These are phyloP conservation scores for Caenorhabditis wallacei DNA, from an alignment of 2,888 invertebrate species.

Conservation along the genomic window DNA sequence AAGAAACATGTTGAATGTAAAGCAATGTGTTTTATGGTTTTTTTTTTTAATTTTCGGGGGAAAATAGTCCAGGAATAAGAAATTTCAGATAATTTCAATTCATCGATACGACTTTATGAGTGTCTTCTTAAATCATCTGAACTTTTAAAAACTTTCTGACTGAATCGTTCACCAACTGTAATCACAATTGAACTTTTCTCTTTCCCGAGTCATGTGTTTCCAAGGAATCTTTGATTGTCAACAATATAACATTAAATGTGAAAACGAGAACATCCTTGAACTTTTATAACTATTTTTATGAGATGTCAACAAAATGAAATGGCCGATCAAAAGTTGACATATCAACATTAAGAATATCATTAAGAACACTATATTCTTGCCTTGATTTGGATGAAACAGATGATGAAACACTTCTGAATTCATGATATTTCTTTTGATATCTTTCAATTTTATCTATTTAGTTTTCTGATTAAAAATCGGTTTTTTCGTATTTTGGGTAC, in stretches of 20 bases:
- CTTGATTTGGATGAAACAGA: neutral
- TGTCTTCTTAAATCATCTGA: too few relatives aligned
- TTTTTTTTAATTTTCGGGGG: too few relatives aligned
- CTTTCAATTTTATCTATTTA: constrained; percentile 13
- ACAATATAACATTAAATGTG: constrained; percentile 14
- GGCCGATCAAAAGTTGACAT: constrained; percentile 21
- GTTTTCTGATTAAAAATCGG: constrained; percentile 14
- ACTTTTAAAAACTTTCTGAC: too few relatives aligned
- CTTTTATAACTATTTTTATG: constrained; percentile 32
- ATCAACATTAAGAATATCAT: constrained; percentile 7
- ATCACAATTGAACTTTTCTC: neutral
- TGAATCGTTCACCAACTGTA: neutral
- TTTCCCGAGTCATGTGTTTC: constrained; percentile 1
- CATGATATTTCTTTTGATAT: constrained; percentile 17
- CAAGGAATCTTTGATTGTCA: neutral
- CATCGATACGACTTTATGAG: too few relatives aligned
- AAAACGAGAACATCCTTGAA: constrained; percentile 16
- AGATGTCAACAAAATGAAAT: constrained; percentile 13
- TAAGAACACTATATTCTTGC: constrained; percentile 28
- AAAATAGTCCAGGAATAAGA: too few relatives aligned
- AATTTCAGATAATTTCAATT: too few relatives aligned
- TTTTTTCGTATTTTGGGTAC: constrained; percentile 19
- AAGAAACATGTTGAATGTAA: constrained; percentile 20
- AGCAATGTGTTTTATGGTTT: neutral
- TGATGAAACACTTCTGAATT: neutral